Percentiles rank a stretch among this genome's conserved stretches.
These are phyloP conservation scores for Cistogaster globosa DNA, from an alignment of 2,888 invertebrate species.

Conservation along the genomic window DNA sequence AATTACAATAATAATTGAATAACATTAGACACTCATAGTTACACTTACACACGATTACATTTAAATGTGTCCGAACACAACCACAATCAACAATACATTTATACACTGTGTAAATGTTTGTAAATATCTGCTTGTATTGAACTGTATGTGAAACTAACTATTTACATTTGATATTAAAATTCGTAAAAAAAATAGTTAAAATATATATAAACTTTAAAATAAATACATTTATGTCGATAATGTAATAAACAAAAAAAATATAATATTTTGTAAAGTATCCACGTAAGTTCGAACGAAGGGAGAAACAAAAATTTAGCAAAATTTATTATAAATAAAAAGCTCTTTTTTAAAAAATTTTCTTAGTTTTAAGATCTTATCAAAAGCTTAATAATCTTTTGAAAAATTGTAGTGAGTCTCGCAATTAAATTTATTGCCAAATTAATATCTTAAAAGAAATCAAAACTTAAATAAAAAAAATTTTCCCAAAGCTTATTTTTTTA, in stretches of 20 bases:
- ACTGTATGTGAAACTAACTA: constrained; percentile 24
- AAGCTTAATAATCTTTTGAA: no score
- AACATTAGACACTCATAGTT: constrained; percentile 34
- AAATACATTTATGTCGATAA: constrained; percentile 7
- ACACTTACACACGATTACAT: constrained; percentile 22
- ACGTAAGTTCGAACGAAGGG: no score
- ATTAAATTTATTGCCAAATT: no score
- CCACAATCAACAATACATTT: background rate
- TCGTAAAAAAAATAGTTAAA: constrained; percentile 32
- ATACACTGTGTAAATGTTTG: background rate
- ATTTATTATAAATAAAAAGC: no score
- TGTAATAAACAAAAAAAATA: background rate
- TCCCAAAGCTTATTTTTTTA: no score
- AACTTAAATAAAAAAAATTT: no score
- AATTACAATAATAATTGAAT: constrained; percentile 64
- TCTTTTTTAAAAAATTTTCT: no score
- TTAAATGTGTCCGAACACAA: background rate
- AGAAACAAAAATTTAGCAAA: no score
- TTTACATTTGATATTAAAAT: constrained; percentile 30
- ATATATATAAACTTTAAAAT: background rate
- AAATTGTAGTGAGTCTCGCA: no score
- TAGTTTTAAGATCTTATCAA: no score
- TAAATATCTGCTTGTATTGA: constrained; percentile 8
- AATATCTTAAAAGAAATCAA: no score
- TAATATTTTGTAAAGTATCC: background rate